Base-by-base conservation (phyloP, 2,113 vertebrate genomes). In the Pongo abelii region DNA sequence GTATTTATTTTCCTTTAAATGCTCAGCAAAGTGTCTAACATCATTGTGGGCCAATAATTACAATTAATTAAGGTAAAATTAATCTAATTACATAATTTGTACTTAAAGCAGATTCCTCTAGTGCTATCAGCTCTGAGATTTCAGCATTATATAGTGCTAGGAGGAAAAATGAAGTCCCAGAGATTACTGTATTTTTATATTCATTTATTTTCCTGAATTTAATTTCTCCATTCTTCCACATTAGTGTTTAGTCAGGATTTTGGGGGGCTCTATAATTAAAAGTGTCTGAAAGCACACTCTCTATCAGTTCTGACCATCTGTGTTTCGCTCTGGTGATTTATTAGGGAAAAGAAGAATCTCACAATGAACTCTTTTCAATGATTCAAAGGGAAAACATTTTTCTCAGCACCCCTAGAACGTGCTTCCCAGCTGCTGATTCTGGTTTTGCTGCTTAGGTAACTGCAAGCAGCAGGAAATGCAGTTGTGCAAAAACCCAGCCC, bases 61-160 rank as follows among this genome's bases (percentile, higher is more conserved):
- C 8, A n/a, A 92, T 27, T 80, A 89, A 93, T 80, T 85, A 93
- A 94, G 79, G 25, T 35, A 83, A 91, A 97, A 79, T 74, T 83
- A 85, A 87, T 35, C 64, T 80, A 93, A 93, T 69, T 89, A 96
- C 94, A 97, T 95, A 64, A 87, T 80, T 84, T 77, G n/a, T 81
- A 84, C 43, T 91, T 81, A 81, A 77, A 69, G n/a, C 2, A n/a
- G 57, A 69, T 91, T 95, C 46, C 22, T 59, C 61, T 38, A 84
- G 64, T 74, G 25, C 10, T 80, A 38, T 94, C 18, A 80, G 48
- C 79, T 93, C 89, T 89, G 22, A 95, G 35, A 77, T 87, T 88
- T 20, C 27, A 96, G 22, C 22, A 89, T 88, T 70, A 84, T 32
- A 52, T 55, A 38, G 48, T 52, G 5, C 80, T 46, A 9, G 12